phyloP scores from a whole-genome alignment of 2,113 vertebrate species.

The Vicugna pacos region DNA sequence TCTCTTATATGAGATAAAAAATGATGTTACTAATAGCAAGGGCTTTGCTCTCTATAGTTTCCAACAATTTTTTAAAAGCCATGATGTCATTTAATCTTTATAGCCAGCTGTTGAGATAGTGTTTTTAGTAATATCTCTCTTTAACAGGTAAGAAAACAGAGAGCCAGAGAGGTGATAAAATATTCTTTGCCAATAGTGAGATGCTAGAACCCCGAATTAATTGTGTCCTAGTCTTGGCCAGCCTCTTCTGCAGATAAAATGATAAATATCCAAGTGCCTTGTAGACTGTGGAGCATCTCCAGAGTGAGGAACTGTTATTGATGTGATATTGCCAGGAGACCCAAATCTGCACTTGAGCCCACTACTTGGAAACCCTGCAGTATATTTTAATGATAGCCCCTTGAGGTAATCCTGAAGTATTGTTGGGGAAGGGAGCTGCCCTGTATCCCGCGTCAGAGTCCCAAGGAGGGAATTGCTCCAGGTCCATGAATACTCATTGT shows the following conservation, averaged over 20 bases:
- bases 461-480: slow-evolving; percentile 10
- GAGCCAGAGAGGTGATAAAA: neutral
- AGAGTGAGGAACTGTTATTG: slow-evolving; percentile 26
- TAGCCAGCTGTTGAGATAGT: neutral
- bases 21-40: neutral
- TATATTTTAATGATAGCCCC: slow-evolving; percentile 69
- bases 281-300: neutral
- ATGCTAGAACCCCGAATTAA: neutral
- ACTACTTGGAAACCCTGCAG: slow-evolving; percentile 27
- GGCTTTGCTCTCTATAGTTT: neutral
- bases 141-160: slow-evolving; percentile 51
- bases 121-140: neutral
- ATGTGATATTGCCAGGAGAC: slow-evolving; percentile 1
- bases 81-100: neutral
- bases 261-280: neutral
- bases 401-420: slow-evolving; percentile 56
- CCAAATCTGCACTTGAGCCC: slow-evolving; percentile 4
- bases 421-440: neutral
- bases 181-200: neutral
- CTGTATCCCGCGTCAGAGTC: slow-evolving; percentile 32
- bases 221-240: neutral
- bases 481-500: slow-evolving; percentile 60
- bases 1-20: neutral
- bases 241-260: neutral
- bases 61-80: neutral